Evolutionary conservation across 2,797 vertebrate genomes (phyloP), one percentile per base, ranked within the genome.

Genomic region (Pangasius krempfi): DNA sequence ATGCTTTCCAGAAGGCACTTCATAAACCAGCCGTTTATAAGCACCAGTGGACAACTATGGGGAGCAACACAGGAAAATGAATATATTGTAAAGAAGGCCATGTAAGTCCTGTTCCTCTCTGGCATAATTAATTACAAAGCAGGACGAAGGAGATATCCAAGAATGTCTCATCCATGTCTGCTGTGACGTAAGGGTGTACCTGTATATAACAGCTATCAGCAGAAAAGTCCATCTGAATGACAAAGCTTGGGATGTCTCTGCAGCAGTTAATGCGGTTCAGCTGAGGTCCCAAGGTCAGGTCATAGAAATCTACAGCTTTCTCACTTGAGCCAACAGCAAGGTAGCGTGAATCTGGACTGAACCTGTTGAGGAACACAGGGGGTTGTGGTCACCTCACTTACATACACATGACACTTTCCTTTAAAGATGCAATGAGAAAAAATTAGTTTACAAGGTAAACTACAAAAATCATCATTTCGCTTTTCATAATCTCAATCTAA

Each of bases 1-100:
- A 93, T 97, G 98, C 94, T 97, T 99, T 94, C 99, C 99, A 92
- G 97, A 99, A 94, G 99, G 98, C 96, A 99, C 98, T 96, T 99
- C 99, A 88, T 99, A 99, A 91, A 99, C 97, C 25, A 98, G 97
- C 81, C 98, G 96, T 93, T 99, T 98, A 92, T 99, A 99, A 94
- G 97, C 97, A 91, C 99, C 98, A 86, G 98, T 99, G 91, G 98
- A 99, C 90, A 99, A 96, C 99, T 99, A 93, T 87, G 81, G 6
- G 85, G 84, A 80, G 70, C 73, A 83, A 73, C 85, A 66, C 33
- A 44, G 54, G 54, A 75, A 54, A 7, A 73, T 25, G 4, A 33
- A 85, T 16, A 87, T 12, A 47, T 9, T 18, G 4, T 60, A 70
- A 5, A 47, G 60, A 64, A 66, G 30, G 33, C 22, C 20, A 58